Conservation (phyloP, 2,113 vertebrate species). For the Motacilla alba region DNA sequence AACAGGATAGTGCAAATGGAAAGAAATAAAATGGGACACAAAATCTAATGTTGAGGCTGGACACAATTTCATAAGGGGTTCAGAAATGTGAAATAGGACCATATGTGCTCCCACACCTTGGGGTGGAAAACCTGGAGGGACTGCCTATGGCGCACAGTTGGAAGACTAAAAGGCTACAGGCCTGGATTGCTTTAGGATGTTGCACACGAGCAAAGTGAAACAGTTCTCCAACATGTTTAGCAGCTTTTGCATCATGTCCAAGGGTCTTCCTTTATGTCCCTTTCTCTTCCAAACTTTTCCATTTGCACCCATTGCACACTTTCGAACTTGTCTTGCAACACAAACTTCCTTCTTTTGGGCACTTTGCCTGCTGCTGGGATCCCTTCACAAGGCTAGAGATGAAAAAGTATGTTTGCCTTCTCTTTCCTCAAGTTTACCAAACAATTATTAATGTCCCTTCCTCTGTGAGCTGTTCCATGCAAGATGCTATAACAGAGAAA, state of each 20-base stretch:
- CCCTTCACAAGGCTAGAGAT: not conserved
- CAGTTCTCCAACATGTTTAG: not conserved
- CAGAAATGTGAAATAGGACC: not conserved
- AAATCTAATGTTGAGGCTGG: not conserved
- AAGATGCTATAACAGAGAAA: conserved; percentile 47
- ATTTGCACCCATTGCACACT: not conserved
- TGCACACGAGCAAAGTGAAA: not conserved
- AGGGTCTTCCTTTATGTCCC: not conserved
- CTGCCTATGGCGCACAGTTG: not conserved
- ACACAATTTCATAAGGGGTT: not conserved
- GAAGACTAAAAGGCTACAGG: not conserved
- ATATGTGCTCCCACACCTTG: not conserved
- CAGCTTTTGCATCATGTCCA: not conserved
- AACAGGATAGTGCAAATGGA: not conserved
- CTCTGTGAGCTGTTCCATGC: not conserved
- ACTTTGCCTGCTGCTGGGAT: not conserved
- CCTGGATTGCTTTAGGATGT: not conserved
- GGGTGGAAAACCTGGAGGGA: not conserved
- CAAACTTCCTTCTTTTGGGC: not conserved
- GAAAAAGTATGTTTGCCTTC: not conserved
- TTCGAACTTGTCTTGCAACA: not conserved
- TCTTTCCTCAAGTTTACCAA: not conserved
- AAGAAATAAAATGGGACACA: not conserved
- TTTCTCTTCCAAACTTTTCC: not conserved
- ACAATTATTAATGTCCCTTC: not conserved